Evolutionary conservation across 1,140 invertebrate species (phyloP), one percentile per base, ranked within the genome.

Genomic region (Heliothis virescens): DNA sequence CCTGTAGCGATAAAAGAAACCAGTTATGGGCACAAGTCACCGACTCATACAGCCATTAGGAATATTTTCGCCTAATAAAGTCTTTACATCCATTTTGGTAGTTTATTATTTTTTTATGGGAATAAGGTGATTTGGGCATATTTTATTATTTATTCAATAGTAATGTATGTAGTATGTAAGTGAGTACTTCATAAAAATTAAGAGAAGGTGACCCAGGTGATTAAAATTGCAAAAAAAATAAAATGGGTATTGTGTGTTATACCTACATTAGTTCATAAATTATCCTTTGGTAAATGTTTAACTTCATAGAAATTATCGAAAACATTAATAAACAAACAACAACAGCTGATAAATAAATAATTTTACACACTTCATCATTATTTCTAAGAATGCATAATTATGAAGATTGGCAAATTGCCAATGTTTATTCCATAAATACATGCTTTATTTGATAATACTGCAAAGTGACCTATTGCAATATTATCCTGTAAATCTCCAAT

Each of bases 1-100:
- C 74, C 60, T 52, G 60, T 65, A 59, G 26, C 47, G 52, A 77
- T 77, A 77, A 77, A 76, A 77, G 26, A 77, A 77, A 77, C 74
- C 74, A 65, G 74, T 77, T 77, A 77, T 77, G 60, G 60, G 74
- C 60, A 75, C 34, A 62, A 59, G 57, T 29, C 55, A 62, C 41
- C 52, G 18, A n/a, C 48, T 41, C 34, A 55, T 65, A 65, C 41
- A 65, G 62, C 59, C 62, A 26, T 67, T 53, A 53, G 60, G 57
- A 41, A 55, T 52, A 53, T 65, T 77, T 67, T 65, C 48, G 29
- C 67, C 21, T 29, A 72, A 72, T 55, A 72, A 53, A 67, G 16
- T 48, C 41, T 67, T 67, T 67, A 67, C 41, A 67, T 67, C 63
- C 10, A 67, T 67, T 12, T 67, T 13, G 13, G 29, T 29, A 29